Evolutionary conservation across 2,888 invertebrate genomes (phyloP).

Genomic region (Horisme vitalbata): DNA sequence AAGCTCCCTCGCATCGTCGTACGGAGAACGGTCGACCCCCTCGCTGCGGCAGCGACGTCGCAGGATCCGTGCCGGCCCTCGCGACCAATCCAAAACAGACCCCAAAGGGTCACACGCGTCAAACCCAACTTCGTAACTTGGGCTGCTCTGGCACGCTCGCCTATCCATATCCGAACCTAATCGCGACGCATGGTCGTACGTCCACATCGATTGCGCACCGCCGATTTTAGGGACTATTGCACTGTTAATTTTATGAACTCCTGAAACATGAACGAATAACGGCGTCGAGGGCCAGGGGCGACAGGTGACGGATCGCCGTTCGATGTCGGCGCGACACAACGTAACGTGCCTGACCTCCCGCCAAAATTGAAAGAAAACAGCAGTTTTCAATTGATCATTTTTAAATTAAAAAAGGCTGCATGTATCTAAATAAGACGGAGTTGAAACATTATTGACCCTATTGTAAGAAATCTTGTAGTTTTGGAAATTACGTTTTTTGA

Average conservation of each 20-base stretch:
- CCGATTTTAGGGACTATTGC: conserved; percentile 67
- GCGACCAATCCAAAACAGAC: conserved; percentile 68
- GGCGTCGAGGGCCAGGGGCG: conserved; percentile 61
- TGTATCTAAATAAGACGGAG: not conserved
- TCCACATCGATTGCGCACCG: conserved; percentile 67
- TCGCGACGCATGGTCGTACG: conserved; percentile 67
- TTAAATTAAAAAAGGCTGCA: conserved; percentile 4
- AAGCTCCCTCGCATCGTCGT: conserved; percentile 71
- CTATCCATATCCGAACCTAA: conserved; percentile 77
- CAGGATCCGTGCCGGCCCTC: conserved; percentile 68
- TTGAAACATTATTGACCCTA: too few species aligned
- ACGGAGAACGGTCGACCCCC: conserved; percentile 75
- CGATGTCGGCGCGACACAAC: conserved; percentile 53
- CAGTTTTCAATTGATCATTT: conserved; percentile 1
- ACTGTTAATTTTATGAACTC: conserved; percentile 71
- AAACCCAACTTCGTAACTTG: conserved; percentile 75
- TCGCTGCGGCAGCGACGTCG: conserved; percentile 79
- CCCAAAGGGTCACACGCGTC: conserved; percentile 74
- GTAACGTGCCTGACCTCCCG: conserved; percentile 71
- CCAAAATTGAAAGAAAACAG: conserved; percentile 68
- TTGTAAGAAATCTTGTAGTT: too few species aligned
- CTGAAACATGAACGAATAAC: conserved; percentile 61
- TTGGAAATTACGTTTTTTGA: too few species aligned
- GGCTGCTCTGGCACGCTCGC: conserved; percentile 71
- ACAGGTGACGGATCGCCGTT: conserved; percentile 71